Evolutionary conservation across 2,113 vertebrate species (phyloP).

Genomic region (Alectura lathami): DNA sequence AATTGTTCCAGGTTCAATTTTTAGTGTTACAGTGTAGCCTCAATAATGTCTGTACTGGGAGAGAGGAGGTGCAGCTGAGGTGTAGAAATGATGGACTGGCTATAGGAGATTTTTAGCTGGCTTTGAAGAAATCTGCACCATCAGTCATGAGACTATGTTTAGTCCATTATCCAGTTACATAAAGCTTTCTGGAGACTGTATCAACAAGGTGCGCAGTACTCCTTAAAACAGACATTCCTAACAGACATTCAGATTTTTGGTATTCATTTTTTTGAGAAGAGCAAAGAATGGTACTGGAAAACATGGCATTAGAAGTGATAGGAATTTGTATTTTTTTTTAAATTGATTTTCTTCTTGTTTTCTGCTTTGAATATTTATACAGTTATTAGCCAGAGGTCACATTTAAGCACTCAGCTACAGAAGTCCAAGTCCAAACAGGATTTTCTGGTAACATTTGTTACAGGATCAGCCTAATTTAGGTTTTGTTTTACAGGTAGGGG

Average conservation of each 20-base stretch:
- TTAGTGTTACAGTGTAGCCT: background rate
- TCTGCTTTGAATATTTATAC: background rate
- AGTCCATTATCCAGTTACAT: background rate
- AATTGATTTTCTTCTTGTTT: background rate
- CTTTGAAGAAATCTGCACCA: background rate
- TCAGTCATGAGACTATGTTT: background rate
- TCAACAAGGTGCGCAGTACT: background rate
- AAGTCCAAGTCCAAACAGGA: background rate
- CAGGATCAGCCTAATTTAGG: background rate
- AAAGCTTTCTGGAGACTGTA: background rate
- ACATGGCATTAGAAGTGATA: background rate
- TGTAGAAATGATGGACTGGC: background rate
- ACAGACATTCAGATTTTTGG: background rate
- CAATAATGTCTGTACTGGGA: accelerated
- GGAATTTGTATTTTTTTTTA: background rate
- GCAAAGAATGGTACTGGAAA: background rate
- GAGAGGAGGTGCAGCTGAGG: background rate
- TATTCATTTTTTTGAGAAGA: background rate
- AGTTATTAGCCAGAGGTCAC: background rate
- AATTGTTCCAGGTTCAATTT: background rate
- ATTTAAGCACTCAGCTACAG: background rate
- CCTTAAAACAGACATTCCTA: background rate
- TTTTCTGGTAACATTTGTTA: background rate
- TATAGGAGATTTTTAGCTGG: background rate
- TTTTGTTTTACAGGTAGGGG: background rate